Evolutionary conservation across 2,888 invertebrate species (phyloP), one percentile per base, ranked within the genome.

Genomic region (Caenorhabditis afra): DNA sequence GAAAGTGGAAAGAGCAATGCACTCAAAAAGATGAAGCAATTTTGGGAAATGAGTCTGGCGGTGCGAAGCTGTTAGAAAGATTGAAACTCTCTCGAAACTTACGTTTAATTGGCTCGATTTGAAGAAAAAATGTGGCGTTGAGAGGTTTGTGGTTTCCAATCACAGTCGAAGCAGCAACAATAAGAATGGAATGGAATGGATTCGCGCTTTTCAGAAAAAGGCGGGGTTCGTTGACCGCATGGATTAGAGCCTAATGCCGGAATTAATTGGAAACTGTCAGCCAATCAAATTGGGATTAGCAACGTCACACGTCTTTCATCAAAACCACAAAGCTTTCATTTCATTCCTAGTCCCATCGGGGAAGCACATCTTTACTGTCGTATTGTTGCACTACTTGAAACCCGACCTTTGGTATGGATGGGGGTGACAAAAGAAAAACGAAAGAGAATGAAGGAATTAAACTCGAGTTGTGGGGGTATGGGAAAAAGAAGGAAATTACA

Each of bases 171-270:
- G n/a, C n/a, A n/a, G n/a, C n/a, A n/a, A n/a, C n/a, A 7, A 29
- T 29, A 7, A 3, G 29, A 29, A 29, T 29, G 3, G 29, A 29
- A 29, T 29, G 29, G 29, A 29, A 29, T 29, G 29, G 7, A n/a
- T n/a, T n/a, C n/a, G n/a, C n/a, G 29, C 29, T 29, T 29, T 14
- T 59, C 22, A 12, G 18, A 20, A 47, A 44, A 23, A 68, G 58
- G 68, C 59, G 59, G 59, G 67, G 59, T 44, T 68, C 53, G 68
- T 29, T 52, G 68, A 53, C 53, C 59, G 61, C 70, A 11, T 41
- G 62, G 71, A 62, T 71, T 71, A 64, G 39, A 29, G 22, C 20
- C 39, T 64, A 71, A 71, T 64, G 47, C 71, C 71, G 64, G 64
- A 64, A 61, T 39, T 71, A 71, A 71, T 71, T 62, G 41, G 39